These are phyloP conservation scores for Acrobasis suavella DNA, from an alignment of 2,888 invertebrate species.

Conservation along the genomic window DNA sequence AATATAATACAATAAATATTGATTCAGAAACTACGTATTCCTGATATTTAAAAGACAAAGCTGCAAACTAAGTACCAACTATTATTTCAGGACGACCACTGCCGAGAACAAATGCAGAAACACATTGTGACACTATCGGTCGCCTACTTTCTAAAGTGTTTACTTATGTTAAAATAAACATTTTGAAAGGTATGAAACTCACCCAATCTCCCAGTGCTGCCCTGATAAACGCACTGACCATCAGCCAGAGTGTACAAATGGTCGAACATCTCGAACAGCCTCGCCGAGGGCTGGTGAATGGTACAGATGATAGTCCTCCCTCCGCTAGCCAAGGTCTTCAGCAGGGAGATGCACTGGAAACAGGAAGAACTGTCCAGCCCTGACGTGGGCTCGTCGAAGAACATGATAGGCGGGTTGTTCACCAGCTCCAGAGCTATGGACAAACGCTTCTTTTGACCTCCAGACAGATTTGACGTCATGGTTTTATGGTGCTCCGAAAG, in stretches of 20 bases:
- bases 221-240: conserved; percentile 97
- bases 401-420: conserved; percentile 98
- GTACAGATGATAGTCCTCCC: conserved; percentile 98
- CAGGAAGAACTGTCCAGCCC: conserved; percentile 97
- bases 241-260: conserved; percentile 96
- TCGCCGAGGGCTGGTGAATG: conserved; percentile 97
- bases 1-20: too few species aligned
- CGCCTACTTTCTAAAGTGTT: too few species aligned
- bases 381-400: conserved; percentile 98
- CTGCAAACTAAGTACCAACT: too few species aligned
- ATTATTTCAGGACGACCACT: too few species aligned
- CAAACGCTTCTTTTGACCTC: conserved; percentile 96
- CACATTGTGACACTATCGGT: too few species aligned
- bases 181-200: conserved; percentile 55
- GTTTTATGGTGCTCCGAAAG: conserved; percentile 93
- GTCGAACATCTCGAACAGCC: conserved; percentile 98
- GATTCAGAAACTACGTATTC: too few species aligned
- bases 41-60: too few species aligned
- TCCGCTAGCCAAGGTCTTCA: conserved; percentile 94
- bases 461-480: conserved; percentile 95
- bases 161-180: too few species aligned
- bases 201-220: conserved; percentile 92
- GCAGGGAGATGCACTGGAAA: conserved; percentile 94
- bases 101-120: too few species aligned
- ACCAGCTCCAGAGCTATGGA: conserved; percentile 97